Evolutionary conservation across 2,113 vertebrate species (phyloP), one percentile per base, ranked within the genome.

Genomic region (Pangasianodon gigas): DNA sequence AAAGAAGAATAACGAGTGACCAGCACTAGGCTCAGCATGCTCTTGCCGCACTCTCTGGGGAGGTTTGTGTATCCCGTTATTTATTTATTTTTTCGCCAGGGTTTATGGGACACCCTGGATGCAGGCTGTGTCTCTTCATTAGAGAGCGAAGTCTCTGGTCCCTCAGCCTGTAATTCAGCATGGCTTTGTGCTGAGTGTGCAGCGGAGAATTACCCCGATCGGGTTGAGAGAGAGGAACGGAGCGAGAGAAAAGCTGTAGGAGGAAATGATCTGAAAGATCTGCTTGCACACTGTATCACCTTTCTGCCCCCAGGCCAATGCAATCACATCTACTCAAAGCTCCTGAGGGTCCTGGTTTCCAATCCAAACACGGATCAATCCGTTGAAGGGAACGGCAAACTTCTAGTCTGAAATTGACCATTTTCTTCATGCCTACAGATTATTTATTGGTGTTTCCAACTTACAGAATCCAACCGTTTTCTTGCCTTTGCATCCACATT

Each of bases 121-220:
- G 92, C 92, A 91, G 93, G 87, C 93, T 92, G 93, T 94, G 92
- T 94, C 92, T 93, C 94, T 94, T 95, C 94, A 95, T 95, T 95
- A 94, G 88, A 81, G 80, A 87, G 85, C 6, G 41, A 84, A 71
- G 54, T 71, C 90, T 90, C 86, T 41, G 65, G 69, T 88, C 26
- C 52, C 80, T 89, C 56, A 32, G 80, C 88, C 82, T 71, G 89
- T 91, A 89, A 92, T 90, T 91, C 90, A 89, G 92, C 88, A 54
- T 1, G 52, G 89, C 51, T 80, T 91, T 92, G 88, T 91, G 90
- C 92, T 92, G 92, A 92, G 90, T 88, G 84, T 8, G 88, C 90
- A 90, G 60, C 29, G 0, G 87, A 90, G 88, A 60, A 84, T 80
- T 82, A 71, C 88, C 89, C 65, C 37, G 75, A 87, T 87, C 75